A percentile compares a stretch with the other conserved stretches of the same genome.
Evolutionary conservation across 2,113 vertebrate genomes (phyloP).

Genomic region (Penelope pileata): DNA sequence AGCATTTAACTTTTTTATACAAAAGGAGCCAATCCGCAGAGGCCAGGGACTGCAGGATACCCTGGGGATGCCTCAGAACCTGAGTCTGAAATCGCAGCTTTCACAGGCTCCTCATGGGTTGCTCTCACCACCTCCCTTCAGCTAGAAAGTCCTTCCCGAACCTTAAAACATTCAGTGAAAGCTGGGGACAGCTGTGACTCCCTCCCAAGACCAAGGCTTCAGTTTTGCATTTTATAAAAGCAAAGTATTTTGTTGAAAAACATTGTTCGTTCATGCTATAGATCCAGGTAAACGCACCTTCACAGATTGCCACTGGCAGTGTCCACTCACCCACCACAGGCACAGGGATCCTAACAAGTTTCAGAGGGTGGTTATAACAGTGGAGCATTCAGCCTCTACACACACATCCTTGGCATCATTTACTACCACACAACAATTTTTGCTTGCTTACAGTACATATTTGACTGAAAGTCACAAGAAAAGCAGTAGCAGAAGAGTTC

Average conservation of each 20-base stretch:
- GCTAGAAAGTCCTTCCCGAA: background rate
- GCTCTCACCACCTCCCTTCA: background rate
- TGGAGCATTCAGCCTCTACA: background rate
- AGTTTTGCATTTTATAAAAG: background rate
- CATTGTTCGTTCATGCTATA: background rate
- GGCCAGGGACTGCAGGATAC: background rate
- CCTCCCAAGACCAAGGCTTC: background rate
- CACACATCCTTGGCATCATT: background rate
- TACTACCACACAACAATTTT: background rate
- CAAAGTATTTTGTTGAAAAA: background rate
- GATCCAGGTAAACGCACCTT: background rate
- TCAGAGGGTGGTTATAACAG: background rate
- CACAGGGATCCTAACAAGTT: background rate
- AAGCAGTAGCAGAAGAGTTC: background rate
- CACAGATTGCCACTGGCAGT: background rate
- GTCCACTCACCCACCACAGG: background rate
- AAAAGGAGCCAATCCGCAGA: background rate
- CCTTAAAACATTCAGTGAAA: background rate
- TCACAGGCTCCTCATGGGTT: background rate
- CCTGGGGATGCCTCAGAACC: background rate
- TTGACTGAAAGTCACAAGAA: background rate
- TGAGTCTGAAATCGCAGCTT: background rate
- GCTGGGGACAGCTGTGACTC: background rate
- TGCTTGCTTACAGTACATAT: background rate
- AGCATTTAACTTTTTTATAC: background rate